These are phyloP conservation scores for Teleogryllus oceanicus DNA, from an alignment of 2,888 invertebrate species.

Conservation along the genomic window DNA sequence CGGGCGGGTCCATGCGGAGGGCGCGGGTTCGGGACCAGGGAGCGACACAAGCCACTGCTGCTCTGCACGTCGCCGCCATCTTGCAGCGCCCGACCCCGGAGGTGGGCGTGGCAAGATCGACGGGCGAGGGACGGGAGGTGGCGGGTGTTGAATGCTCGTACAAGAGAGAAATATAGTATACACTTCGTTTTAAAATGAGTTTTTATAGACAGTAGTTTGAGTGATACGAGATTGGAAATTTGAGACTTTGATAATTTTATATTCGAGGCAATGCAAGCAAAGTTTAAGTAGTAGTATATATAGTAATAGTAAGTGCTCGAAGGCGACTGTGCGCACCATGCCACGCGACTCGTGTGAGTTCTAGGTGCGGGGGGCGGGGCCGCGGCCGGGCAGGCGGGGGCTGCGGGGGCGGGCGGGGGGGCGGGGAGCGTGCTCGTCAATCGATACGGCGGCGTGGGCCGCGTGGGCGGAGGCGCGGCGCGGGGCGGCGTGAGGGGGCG, in stretches of 20 bases:
- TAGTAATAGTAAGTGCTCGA: conserved; percentile 4
- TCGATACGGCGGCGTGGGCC: background rate
- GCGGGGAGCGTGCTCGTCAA: background rate
- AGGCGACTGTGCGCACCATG: conserved; percentile 12
- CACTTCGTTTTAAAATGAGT: background rate
- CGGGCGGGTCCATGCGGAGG: background rate
- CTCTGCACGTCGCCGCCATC: conserved; percentile 6
- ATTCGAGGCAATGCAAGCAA: conserved; percentile 18
- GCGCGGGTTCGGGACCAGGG: background rate
- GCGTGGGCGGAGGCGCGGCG: background rate
- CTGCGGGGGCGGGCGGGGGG: background rate
- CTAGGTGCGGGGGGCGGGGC: background rate
- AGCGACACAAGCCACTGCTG: conserved; percentile 1
- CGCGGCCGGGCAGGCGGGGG: conserved; percentile 8
- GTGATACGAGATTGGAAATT: background rate
- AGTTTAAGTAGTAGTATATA: background rate
- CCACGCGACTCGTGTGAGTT: background rate
- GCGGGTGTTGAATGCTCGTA: background rate
- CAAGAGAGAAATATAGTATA: conserved; percentile 9
- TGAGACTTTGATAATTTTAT: background rate
- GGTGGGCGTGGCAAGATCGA: background rate
- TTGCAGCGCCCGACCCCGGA: background rate
- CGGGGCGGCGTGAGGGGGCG: background rate
- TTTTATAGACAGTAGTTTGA: background rate
- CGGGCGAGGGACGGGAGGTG: background rate